phyloP scores from a whole-genome alignment of 2,888 invertebrate genomes.

The Limulus polyphemus region DNA sequence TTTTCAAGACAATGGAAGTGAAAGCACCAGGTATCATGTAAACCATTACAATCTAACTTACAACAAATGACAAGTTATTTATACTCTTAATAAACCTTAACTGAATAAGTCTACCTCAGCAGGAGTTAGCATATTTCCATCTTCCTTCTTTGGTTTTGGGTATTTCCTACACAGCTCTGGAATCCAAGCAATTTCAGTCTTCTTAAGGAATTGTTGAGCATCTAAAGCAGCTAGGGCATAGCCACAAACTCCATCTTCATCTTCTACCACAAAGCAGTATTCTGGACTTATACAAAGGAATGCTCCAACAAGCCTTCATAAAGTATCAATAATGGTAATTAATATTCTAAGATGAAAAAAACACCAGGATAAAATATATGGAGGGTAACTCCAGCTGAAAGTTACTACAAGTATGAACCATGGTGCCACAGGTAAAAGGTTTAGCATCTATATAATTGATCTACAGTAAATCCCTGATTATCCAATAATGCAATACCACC shows the following conservation, averaged over 20 bases:
- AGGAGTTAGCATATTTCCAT: constrained; percentile 33
- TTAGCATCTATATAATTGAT: no score
- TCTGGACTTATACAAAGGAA: constrained; percentile 67
- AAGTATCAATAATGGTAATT: constrained; percentile 11
- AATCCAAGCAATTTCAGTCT: constrained; percentile 60
- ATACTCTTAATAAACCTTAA: no score
- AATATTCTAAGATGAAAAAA: neutral
- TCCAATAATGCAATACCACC: no score
- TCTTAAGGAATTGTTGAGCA: constrained; percentile 57
- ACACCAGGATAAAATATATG: neutral
- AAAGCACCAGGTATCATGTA: no score
- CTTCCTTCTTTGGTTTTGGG: constrained; percentile 39
- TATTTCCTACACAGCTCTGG: constrained; percentile 73
- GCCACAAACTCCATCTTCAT: constrained; percentile 62
- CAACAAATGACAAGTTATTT: no score
- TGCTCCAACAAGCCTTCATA: constrained; percentile 55
- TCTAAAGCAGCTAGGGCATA: constrained; percentile 74
- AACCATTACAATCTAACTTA: no score
- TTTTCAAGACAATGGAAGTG: no score
- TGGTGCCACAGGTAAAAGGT: neutral
- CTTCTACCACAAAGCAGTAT: constrained; percentile 78
- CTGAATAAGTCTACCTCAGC: constrained; percentile 32
- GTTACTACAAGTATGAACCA: neutral
- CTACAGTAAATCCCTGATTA: no score
- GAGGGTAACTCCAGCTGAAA: neutral